Evolutionary conservation across 2,888 invertebrate species (phyloP).

Genomic region (Spicauda simplicius): DNA sequence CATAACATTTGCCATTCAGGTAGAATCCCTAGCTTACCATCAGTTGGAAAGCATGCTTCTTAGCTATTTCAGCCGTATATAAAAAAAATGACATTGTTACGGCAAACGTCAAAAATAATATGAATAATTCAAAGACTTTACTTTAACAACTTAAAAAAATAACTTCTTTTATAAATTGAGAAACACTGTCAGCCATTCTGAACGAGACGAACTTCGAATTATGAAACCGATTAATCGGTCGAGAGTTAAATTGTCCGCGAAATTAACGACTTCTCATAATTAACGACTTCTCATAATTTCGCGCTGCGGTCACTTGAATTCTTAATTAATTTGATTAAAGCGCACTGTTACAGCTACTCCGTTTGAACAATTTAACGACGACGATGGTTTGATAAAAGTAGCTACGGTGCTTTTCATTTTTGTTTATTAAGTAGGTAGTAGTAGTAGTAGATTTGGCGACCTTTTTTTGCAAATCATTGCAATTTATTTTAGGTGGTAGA

Average conservation of each 20-base stretch:
- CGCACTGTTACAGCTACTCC: conserved; percentile 6
- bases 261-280: conserved; percentile 32
- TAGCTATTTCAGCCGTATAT: too few species aligned
- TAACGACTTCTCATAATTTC: conserved; percentile 5
- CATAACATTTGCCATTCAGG: too few species aligned
- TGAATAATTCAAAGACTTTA: too few species aligned
- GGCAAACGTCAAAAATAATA: too few species aligned
- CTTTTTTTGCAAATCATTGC: too few species aligned
- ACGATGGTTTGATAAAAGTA: not conserved
- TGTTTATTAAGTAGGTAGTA: too few species aligned
- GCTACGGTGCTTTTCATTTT: not conserved
- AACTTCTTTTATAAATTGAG: conserved; percentile 2
- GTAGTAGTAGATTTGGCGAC: too few species aligned
- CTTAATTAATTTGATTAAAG: conserved; percentile 22
- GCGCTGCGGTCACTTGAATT: conserved; percentile 21
- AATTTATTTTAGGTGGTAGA: too few species aligned
- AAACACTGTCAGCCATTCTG: conserved; percentile 3
- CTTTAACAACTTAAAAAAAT: not conserved
- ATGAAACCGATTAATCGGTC: conserved; percentile 29
- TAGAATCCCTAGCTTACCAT: too few species aligned
- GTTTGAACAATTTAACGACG: not conserved
- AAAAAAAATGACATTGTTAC: too few species aligned
- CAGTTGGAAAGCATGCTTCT: too few species aligned
- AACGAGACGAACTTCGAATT: conserved; percentile 22
- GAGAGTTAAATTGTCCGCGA: conserved; percentile 23